Evolutionary conservation across 2,113 vertebrate genomes (phyloP).

Genomic region (Formicarius rufipectus): DNA sequence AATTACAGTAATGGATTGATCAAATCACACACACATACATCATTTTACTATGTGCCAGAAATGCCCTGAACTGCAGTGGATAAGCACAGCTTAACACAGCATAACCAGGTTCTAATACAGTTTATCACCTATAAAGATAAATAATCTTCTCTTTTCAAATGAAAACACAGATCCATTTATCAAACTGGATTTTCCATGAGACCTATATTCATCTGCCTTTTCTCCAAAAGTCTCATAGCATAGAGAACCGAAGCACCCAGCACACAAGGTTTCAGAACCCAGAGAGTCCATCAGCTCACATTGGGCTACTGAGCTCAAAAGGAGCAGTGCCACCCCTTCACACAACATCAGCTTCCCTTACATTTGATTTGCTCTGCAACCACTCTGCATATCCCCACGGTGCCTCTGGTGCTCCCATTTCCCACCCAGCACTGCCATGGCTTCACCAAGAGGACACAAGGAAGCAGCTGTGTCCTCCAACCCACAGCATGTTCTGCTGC

Average conservation of each 20-base stretch:
- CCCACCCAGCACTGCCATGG: neutral
- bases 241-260: neutral
- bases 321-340: neutral
- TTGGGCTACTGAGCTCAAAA: neutral
- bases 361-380: neutral
- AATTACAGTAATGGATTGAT: neutral
- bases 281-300: neutral
- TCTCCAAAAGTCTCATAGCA: neutral
- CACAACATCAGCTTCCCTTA: neutral
- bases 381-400: neutral
- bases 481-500: neutral
- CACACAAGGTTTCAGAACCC: neutral
- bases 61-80: neutral
- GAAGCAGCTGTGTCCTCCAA: neutral
- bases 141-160: neutral
- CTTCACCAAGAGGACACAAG: neutral
- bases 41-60: neutral
- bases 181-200: neutral
- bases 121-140: neutral
- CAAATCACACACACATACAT: neutral
- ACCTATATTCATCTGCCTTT: neutral
- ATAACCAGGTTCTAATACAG: neutral
- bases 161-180: neutral
- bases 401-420: neutral
- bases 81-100: neutral